Base-by-base conservation (phyloP, 2,797 vertebrate genomes). In the Zenarchopterus dispar region DNA sequence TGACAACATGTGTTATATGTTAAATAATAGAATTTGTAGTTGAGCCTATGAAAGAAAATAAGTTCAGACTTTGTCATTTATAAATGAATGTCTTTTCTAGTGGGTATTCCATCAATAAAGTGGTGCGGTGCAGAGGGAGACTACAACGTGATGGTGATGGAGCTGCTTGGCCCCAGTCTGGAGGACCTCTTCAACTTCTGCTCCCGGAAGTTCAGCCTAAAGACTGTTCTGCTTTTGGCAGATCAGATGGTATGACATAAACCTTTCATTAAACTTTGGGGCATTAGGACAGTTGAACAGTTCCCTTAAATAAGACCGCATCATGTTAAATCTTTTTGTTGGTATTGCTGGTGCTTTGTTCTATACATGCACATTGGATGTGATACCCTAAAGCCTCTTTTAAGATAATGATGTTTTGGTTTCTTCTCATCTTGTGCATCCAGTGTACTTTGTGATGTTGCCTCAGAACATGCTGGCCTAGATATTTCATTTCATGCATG, bases 111-210 rank as follows among this genome's bases (percentile, higher is more conserved):
- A 0, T 97, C 96, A 18, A 98, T 98, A 92, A 98, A 98, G 80
- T 98, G 97, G 97, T 98, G 97, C 5, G 97, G 97, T 13, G 97
- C 97, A 0, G 97, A 98, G 84, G 97, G 97, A 4, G 97, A 98
- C 91, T 98, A 98, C 90, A 98, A 98, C 0, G 97, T 98, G 84
- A 98, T 98, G 97, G 97, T 98, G 48, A 98, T 98, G 97, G 97
- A 98, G 82, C 91, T 98, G 67, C 90, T 98, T 45, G 97, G 97
- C 24, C 97, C 97, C 43, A 98, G 97, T 78, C 90, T 98, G 47
- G 97, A 98, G 84, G 97, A 98, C 91, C 96, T 98, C 64, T 98
- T 98, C 88, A 98, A 98, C 92, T 98, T 98, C 82, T 98, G 97
- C 84, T 98, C 97, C 50, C 93, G 97, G 82, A 98, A 98, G 90